Evolutionary conservation across 2,113 vertebrate genomes (phyloP), one percentile per base, ranked within the genome.

Genomic region (Scortum barcoo): DNA sequence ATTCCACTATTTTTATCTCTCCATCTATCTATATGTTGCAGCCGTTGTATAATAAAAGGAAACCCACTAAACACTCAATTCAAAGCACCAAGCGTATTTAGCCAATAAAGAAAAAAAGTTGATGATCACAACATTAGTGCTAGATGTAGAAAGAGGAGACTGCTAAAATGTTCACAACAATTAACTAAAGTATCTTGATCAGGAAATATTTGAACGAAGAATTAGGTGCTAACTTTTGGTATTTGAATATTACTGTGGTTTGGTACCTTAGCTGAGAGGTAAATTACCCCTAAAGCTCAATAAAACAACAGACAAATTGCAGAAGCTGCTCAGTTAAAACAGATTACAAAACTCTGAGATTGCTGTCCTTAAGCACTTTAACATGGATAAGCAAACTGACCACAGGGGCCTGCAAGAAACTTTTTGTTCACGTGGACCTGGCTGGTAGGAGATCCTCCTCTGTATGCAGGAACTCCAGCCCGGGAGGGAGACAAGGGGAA

Each of bases 381-480:
- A 54, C 36, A 28, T 40, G 72, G 20, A 19, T 22, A 40, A 66
- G 19, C 48, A 67, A 66, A 67, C 24, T 46, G 62, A 57, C 50
- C 26, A 12, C 36, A 57, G 38, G 6, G 26, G 13, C 11, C 19
- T 24, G 3, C 26, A 20, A 50, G 22, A 42, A 61, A 50, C 7
- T 1, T 42, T 48, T 8, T 24, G 19, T 48, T 48, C 62, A 46
- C 12, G 44, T 58, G 78, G 83, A 67, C 42, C 3, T 46, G 46
- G 58, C 46, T 46, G 4, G 19, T 28, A 33, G 44, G 33, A 78
- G 61, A 50, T 48, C 40, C 44, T 72, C 28, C 51, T 36, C 67
- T 42, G 36, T 30, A 65, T 78, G 44, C 72, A 82, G 60, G 78
- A 82, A 48, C 46, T 82, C 57, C 26, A 16, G 6, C 10, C 38